A percentile compares a stretch with the other conserved stretches of the same genome.
phyloP scores from a whole-genome alignment of 2,888 invertebrate species.

The Metellina segmentata region DNA sequence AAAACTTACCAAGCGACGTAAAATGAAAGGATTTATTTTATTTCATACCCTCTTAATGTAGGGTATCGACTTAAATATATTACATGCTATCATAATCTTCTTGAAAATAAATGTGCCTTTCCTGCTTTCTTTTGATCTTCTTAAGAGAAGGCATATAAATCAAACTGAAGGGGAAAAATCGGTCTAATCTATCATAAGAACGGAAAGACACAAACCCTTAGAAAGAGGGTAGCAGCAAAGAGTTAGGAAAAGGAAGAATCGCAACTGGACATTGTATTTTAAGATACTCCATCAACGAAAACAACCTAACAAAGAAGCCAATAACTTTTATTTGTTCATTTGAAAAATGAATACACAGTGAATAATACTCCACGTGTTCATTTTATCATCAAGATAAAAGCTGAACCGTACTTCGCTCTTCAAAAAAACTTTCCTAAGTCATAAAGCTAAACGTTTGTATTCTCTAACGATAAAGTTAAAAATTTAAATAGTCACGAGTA shows the following conservation, averaged over 20 bases:
- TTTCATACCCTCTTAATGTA: not conserved
- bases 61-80: not conserved
- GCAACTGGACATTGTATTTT: not conserved
- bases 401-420: not conserved
- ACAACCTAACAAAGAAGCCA: not conserved
- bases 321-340: not conserved
- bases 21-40: not conserved
- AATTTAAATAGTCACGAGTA: too few species aligned
- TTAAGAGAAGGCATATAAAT: not conserved
- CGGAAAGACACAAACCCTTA: not conserved
- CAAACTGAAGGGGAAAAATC: not conserved
- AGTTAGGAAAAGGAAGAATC: not conserved
- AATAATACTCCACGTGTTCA: not conserved
- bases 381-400: not conserved
- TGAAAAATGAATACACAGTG: not conserved
- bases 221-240: not conserved
- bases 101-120: not conserved
- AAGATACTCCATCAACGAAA: not conserved
- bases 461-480: not conserved
- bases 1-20: not conserved
- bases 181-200: not conserved
- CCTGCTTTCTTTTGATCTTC: not conserved
- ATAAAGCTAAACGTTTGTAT: not conserved
- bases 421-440: not conserved
- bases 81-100: not conserved